Conservation (phyloP, 2,888 invertebrate genomes). For the Micropterix aruncella region DNA sequence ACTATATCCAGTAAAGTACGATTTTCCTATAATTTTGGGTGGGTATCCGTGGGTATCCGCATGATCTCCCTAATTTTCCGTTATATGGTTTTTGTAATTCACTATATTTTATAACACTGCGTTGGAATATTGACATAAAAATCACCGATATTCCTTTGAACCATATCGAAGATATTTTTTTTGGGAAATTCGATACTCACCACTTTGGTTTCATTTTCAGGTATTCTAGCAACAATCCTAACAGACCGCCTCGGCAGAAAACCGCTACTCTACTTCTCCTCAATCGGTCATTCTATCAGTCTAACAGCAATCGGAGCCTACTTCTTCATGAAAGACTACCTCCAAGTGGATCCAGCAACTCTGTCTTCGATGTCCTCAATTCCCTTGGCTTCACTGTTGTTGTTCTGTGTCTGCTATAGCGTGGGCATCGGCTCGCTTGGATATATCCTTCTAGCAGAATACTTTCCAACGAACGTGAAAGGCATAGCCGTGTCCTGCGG, state of each 20-base stretch:
- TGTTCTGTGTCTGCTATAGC: constrained; percentile 31
- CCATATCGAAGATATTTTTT: too few species aligned
- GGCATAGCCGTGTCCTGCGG: constrained; percentile 36
- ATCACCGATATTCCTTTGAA: too few species aligned
- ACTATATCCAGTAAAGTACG: too few species aligned
- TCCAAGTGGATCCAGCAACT: constrained; percentile 15
- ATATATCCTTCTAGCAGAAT: constrained; percentile 34
- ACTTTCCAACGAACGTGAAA: constrained; percentile 40
- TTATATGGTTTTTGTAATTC: too few species aligned
- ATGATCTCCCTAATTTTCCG: too few species aligned
- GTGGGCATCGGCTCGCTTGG: constrained; percentile 38
- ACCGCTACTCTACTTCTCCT: constrained; percentile 36
- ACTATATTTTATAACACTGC: too few species aligned
- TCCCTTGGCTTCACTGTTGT: constrained; percentile 27
- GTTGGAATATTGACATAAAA: too few species aligned
- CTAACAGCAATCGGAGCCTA: constrained; percentile 25
- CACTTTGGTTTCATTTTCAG: constrained; percentile 4
- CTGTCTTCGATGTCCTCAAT: constrained; percentile 21
- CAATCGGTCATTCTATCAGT: constrained; percentile 24
- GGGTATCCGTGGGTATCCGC: too few species aligned
- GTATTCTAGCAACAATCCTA: constrained; percentile 18
- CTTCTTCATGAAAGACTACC: constrained; percentile 25
- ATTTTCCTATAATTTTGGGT: too few species aligned
- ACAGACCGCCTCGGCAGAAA: too few species aligned
- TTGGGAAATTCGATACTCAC: not conserved